Evolutionary conservation across 1,140 invertebrate species (phyloP), one percentile per base, ranked within the genome.

Genomic region (Pantala flavescens): DNA sequence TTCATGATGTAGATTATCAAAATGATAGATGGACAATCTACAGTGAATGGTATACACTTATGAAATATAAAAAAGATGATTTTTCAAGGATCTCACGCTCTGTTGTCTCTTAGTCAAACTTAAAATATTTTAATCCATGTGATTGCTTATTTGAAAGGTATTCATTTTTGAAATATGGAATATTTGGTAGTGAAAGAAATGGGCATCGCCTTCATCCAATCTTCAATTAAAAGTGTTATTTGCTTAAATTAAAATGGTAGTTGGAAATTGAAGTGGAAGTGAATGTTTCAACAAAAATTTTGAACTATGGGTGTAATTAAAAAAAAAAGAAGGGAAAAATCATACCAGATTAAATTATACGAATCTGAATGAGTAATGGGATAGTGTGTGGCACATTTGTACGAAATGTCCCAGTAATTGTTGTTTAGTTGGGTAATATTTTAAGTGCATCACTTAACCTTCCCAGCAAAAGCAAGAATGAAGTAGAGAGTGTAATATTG

Each of bases 31-130:
- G 12, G 49, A 21, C 16, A 63, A 63, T 21, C 49, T 63, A 63
- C 14, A 7, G 12, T 63, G 49, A 14, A 19, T 63, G 49, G 49
- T 63, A 63, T 63, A 63, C 49, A 63, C 49, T 63, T 7, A 63
- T 21, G 49, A 63, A 63, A 12, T 21, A 19, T 63, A 63, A 63
- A 63, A 19, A 16, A 21, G 49, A 19, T 19, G n/a, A 63, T 63
- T 63, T 63, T 63, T 63, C 49, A 63, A 63, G 49, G 49, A 63
- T 63, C 49, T 63, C 49, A 63, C n/a, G 49, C n/a, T 63, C 49
- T 63, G 49, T 21, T 63, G n/a, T 63, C 49, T 63, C 49, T 63
- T 63, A 63, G 49, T 63, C 49, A 63, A 49, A 49, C 43, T 49
- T 49, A 11, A 63, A 63, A 63, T 19, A 19, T 19, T 63, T 63